A percentile compares a stretch with the other conserved stretches of the same genome.
These are phyloP conservation scores for Drosophila peninsularis DNA, from an alignment of 2,888 invertebrate species.

Conservation along the genomic window DNA sequence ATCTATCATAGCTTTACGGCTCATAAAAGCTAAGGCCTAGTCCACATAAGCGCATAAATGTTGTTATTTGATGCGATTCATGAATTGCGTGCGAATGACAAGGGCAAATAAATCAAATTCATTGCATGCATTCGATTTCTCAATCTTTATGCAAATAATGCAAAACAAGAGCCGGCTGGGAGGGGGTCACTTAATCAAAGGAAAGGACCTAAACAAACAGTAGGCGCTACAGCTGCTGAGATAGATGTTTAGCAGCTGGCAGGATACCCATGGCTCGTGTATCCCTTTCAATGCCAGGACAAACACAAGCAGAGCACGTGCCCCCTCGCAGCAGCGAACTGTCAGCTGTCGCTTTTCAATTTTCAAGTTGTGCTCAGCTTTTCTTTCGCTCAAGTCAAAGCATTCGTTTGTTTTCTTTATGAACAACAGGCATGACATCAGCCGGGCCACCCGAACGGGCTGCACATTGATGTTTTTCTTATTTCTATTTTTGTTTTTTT, in stretches of 20 bases:
- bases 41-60: slow-evolving; percentile 27
- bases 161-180: slow-evolving; percentile 22
- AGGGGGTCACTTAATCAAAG: slow-evolving; percentile 67
- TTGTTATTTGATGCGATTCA: slow-evolving; percentile 33
- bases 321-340: slow-evolving; percentile 12
- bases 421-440: slow-evolving; percentile 65
- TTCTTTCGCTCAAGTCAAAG: slow-evolving; percentile 25
- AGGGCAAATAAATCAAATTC: slow-evolving; percentile 63
- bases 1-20: slow-evolving; percentile 68
- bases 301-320: slow-evolving; percentile 59
- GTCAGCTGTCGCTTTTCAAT: slow-evolving; percentile 61
- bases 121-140: slow-evolving; percentile 50
- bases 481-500: not conserved
- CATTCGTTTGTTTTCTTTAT: slow-evolving; percentile 57
- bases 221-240: not conserved
- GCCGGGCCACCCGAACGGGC: slow-evolving; percentile 44
- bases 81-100: slow-evolving; percentile 17
- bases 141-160: slow-evolving; percentile 67
- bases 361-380: slow-evolving; percentile 33
- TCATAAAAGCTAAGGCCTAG: slow-evolving; percentile 58
- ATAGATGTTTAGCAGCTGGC: slow-evolving; percentile 18
- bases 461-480: slow-evolving; percentile 20
- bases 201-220: slow-evolving; percentile 73
- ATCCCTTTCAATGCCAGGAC: slow-evolving; percentile 46
- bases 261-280: slow-evolving; percentile 20